A percentile compares a stretch with the other conserved stretches of the same genome.
Evolutionary conservation across 2,113 vertebrate species (phyloP).

Genomic region (Myodes glareolus): DNA sequence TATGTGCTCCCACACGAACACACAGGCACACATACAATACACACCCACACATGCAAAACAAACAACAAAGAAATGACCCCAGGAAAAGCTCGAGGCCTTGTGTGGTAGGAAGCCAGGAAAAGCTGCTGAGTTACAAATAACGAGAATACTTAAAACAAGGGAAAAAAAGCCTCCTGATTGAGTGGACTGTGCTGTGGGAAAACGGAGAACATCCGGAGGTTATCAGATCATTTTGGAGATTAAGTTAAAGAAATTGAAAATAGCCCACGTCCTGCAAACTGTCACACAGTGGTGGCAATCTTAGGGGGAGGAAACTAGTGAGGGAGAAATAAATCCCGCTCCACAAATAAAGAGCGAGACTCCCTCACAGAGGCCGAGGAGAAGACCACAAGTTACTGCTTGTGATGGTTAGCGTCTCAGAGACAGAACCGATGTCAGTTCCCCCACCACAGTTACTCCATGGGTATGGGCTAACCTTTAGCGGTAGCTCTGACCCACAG

Average conservation of each 20-base stretch:
- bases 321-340: not conserved
- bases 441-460: not conserved
- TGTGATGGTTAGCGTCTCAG: not conserved
- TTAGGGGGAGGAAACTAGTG: not conserved
- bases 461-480: not conserved
- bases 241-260: not conserved
- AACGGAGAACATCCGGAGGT: not conserved
- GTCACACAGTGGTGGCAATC: not conserved
- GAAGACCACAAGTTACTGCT: not conserved
- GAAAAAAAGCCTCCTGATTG: not conserved
- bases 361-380: not conserved
- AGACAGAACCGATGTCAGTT: not conserved
- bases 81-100: not conserved
- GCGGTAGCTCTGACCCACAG: not conserved
- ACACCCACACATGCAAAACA: not conserved
- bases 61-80: not conserved
- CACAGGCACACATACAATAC: not conserved
- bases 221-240: not conserved
- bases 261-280: not conserved
- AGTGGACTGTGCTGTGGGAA: not conserved
- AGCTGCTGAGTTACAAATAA: not conserved
- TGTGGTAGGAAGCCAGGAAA: not conserved
- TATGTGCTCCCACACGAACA: not conserved
- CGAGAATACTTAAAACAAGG: not conserved
- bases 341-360: not conserved